Evolutionary conservation across 2,797 vertebrate genomes (phyloP).

Genomic region (Craterocephalus amniculus): DNA sequence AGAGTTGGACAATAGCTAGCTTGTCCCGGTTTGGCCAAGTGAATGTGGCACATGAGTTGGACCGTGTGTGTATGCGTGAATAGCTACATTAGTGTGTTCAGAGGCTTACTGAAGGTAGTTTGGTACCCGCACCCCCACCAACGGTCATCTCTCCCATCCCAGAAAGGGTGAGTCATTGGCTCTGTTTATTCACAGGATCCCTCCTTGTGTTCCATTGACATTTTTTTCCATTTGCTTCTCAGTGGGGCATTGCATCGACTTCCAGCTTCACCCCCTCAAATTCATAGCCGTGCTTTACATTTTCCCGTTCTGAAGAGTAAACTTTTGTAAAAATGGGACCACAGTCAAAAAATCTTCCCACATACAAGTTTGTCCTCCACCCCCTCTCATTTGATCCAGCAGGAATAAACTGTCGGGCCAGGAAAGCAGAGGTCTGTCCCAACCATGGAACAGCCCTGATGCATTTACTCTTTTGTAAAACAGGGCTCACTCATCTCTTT

Average conservation of each 20-base stretch:
- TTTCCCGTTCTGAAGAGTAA: no score
- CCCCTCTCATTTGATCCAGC: constrained; percentile 27
- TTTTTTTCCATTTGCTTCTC: constrained; percentile 79
- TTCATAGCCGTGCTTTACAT: background rate
- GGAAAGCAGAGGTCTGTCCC: constrained; percentile 48
- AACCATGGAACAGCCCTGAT: constrained; percentile 35
- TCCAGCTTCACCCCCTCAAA: constrained; percentile 21
- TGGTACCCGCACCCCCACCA: constrained; percentile 61
- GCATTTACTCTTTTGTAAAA: constrained; percentile 30
- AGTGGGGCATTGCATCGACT: constrained; percentile 41
- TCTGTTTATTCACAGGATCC: constrained; percentile 81
- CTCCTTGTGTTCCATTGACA: constrained; percentile 80
- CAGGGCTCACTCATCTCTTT: constrained; percentile 15
- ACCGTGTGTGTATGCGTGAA: constrained; percentile 59
- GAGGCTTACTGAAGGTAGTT: constrained; percentile 54
- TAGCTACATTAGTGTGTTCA: constrained; percentile 64
- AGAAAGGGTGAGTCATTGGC: constrained; percentile 79
- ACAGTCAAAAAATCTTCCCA: constrained; percentile 2
- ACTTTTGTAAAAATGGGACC: no score
- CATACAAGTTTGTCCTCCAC: constrained; percentile 1
- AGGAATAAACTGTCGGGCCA: constrained; percentile 29
- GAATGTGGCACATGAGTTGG: constrained; percentile 55
- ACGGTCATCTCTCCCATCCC: constrained; percentile 68
- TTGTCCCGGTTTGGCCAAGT: constrained; percentile 60
- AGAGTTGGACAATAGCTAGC: constrained; percentile 69